phyloP scores from a whole-genome alignment of 2,113 vertebrate genomes.

The Xenus cinereus region DNA sequence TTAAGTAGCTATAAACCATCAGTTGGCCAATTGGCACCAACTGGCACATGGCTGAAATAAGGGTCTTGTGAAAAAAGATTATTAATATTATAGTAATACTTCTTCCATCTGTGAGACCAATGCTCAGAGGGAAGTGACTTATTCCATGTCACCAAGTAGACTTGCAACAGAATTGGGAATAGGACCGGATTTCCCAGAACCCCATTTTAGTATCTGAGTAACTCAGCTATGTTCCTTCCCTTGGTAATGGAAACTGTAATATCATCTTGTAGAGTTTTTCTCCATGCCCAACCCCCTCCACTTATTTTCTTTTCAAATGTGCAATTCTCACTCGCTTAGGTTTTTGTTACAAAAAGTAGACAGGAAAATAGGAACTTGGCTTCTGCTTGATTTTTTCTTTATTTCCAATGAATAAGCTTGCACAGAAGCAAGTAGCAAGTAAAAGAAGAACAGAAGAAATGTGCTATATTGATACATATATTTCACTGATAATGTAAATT shows the following conservation, averaged over 20 bases:
- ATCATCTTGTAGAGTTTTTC: neutral
- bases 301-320: neutral
- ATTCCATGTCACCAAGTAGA: neutral
- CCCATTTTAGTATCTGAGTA: neutral
- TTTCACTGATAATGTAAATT: neutral
- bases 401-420: neutral
- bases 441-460: neutral
- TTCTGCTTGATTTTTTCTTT: neutral
- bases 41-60: neutral
- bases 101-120: neutral
- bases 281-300: fast-evolving
- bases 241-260: neutral
- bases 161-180: neutral
- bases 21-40: neutral
- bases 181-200: neutral
- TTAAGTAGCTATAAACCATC: neutral
- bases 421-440: neutral
- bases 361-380: neutral
- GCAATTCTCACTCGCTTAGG: neutral
- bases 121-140: neutral
- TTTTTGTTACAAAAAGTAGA: neutral
- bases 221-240: neutral
- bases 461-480: neutral
- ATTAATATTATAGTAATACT: neutral
- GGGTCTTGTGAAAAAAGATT: neutral